These are phyloP conservation scores for Dusona sp. DNA, from an alignment of 2,888 invertebrate genomes.

Conservation along the genomic window DNA sequence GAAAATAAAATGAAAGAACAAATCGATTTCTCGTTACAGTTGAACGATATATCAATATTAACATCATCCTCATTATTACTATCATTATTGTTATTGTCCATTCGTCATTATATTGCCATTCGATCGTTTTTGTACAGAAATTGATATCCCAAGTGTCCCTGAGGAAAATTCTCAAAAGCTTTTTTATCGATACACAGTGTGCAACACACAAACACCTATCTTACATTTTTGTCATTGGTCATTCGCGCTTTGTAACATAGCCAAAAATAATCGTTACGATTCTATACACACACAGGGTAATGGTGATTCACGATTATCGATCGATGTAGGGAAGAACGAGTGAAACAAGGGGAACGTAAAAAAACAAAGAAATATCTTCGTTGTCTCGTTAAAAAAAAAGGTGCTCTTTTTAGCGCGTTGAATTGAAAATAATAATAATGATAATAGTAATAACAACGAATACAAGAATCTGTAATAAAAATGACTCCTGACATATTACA, in stretches of 20 bases:
- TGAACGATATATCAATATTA: conserved; percentile 15
- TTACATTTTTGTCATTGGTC: conserved; percentile 46
- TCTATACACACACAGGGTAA: conserved; percentile 11
- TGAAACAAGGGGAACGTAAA: conserved; percentile 5
- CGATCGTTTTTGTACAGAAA: conserved; percentile 62
- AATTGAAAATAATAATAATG: conserved; percentile 32
- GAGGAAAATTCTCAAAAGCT: conserved; percentile 37
- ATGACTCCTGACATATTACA: conserved; percentile 2
- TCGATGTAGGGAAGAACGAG: conserved; percentile 28
- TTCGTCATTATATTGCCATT: conserved; percentile 54
- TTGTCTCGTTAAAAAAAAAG: conserved; percentile 26
- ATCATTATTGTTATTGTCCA: conserved; percentile 35
- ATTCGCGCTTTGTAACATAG: conserved; percentile 68
- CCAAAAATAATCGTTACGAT: conserved; percentile 62
- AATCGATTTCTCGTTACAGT: not conserved
- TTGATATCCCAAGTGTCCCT: conserved; percentile 31
- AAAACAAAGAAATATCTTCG: conserved; percentile 11
- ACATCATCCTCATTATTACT: conserved; percentile 20
- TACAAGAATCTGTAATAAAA: conserved; percentile 3
- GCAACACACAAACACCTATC: conserved; percentile 7
- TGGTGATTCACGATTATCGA: conserved; percentile 42
- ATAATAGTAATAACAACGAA: conserved; percentile 13
- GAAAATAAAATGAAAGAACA: not conserved
- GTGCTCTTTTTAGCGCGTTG: conserved; percentile 43
- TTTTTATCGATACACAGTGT: conserved; percentile 34